Evolutionary conservation across 2,888 invertebrate species (phyloP).

Genomic region (Hyposoter dolosus): DNA sequence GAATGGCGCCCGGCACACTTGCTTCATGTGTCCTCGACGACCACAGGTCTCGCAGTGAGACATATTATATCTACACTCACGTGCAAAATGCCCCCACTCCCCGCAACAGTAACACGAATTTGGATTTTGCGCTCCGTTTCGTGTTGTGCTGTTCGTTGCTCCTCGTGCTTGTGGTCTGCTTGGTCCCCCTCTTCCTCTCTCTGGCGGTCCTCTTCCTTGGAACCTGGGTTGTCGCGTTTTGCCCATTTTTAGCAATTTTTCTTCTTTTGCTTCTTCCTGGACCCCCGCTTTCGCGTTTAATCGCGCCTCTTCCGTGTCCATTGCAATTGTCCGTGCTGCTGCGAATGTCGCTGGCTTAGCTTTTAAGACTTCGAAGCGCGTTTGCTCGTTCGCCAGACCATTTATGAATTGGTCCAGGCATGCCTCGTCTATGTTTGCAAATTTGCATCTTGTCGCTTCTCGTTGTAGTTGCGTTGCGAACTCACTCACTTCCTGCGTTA

Average conservation of each 20-base stretch:
- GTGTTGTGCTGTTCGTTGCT: conserved; percentile 10
- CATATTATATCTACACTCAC: conserved; percentile 31
- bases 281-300: conserved; percentile 12
- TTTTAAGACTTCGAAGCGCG: conserved; percentile 40
- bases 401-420: conserved; percentile 46
- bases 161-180: conserved; percentile 1
- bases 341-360: conserved; percentile 26
- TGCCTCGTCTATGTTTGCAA: conserved; percentile 35
- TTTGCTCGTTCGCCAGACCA: conserved; percentile 40
- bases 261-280: conserved; percentile 9
- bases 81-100: conserved; percentile 35
- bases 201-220: conserved; percentile 28
- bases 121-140: conserved; percentile 12
- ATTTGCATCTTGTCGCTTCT: conserved; percentile 34
- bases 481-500: conserved; percentile 41
- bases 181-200: conserved; percentile 10
- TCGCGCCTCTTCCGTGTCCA: conserved; percentile 38
- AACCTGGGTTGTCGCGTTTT: conserved; percentile 1
- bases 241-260: conserved; percentile 28
- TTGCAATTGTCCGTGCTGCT: conserved; percentile 28
- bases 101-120: conserved; percentile 50
- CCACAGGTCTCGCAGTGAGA: conserved; percentile 33
- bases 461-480: conserved; percentile 31
- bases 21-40: conserved; percentile 43
- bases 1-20: conserved; percentile 27